Base-by-base conservation (phyloP, 2,888 invertebrate genomes). In the Mesoligia furuncula region DNA sequence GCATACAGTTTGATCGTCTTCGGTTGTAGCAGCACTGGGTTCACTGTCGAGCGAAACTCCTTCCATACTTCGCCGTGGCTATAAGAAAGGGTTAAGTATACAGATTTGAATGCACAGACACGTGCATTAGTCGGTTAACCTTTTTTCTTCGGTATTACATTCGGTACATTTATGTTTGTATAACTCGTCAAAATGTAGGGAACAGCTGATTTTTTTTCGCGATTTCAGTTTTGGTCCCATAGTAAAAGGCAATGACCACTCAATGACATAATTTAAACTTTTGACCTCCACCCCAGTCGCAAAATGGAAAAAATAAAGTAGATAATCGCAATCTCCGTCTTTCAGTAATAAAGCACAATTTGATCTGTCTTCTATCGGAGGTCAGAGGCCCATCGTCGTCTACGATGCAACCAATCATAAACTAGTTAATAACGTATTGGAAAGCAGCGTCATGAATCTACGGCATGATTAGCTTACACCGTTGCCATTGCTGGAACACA, bases 61-160 rank as follows among this genome's bases (percentile, higher is more conserved):
- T 98, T 98, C 98, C 98, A 98, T 71, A 97, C 97, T 85, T 98
- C 98, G 0, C 98, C 98, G 89, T 98, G 98, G 8, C 98, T 98
- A 91, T 0, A 73, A 73, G 7, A 64, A 61, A n/a, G 9, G 11
- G 11, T 73, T 36, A 59, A n/a, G 3, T 39, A 48, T 20, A 48
- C 24, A 54, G 24, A 54, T 73, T 39, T 9, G 0, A 20, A 39
- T 39, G 24, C 17, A 20, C 0, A n/a, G n/a, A n/a, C 17, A 42
- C 36, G 5, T n/a, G 27, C 24, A 13, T 27, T 36, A 20, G 15
- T 36, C 31, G 51, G 15, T 3, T 48, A 48, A 27, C 8, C 24
- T 15, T n/a, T 59, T 42, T 59, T 27, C 70, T 13, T n/a, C 0
- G 17, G 8, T 39, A 20, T 42, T 31, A 2, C 31, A 31, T 31